Evolutionary conservation across 1,140 invertebrate genomes (phyloP).

Genomic region (Eciton burchellii): DNA sequence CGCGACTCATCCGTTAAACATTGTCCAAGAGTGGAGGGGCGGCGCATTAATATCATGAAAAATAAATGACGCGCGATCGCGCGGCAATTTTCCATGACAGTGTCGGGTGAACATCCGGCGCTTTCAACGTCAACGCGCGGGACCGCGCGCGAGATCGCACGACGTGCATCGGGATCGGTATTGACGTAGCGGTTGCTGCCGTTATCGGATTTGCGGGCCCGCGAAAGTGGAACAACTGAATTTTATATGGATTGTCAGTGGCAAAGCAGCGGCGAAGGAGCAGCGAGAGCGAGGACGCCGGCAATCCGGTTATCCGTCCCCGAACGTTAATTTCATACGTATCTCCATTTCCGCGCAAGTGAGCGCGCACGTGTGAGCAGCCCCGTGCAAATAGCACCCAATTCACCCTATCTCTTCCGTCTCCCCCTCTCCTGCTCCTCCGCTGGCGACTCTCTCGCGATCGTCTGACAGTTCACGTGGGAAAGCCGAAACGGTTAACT

Average conservation of each 20-base stretch:
- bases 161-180: constrained; percentile 52
- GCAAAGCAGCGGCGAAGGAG: constrained; percentile 41
- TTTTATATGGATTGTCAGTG: constrained; percentile 55
- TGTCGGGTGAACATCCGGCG: constrained; percentile 40
- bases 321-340: constrained; percentile 49
- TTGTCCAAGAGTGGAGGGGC: neutral
- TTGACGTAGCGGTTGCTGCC: constrained; percentile 46
- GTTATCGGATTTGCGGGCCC: constrained; percentile 53
- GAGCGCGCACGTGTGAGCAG: neutral
- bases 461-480: constrained; percentile 37
- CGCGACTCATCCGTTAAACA: neutral
- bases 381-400: constrained; percentile 6
- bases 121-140: constrained; percentile 37
- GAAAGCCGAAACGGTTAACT: constrained; percentile 38
- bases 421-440: neutral
- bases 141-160: constrained; percentile 19
- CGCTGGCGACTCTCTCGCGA: neutral
- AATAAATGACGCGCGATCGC: constrained; percentile 29
- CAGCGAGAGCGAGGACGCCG: constrained; percentile 34
- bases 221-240: constrained; percentile 57
- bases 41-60: constrained; percentile 36
- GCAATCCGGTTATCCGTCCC: constrained; percentile 42
- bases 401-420: constrained; percentile 22
- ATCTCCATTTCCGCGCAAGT: constrained; percentile 20
- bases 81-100: constrained; percentile 54